A percentile compares a stretch with the other conserved stretches of the same genome.
phyloP scores from a whole-genome alignment of 1,140 invertebrate genomes.

The Stenopsyche tienmushanensis region DNA sequence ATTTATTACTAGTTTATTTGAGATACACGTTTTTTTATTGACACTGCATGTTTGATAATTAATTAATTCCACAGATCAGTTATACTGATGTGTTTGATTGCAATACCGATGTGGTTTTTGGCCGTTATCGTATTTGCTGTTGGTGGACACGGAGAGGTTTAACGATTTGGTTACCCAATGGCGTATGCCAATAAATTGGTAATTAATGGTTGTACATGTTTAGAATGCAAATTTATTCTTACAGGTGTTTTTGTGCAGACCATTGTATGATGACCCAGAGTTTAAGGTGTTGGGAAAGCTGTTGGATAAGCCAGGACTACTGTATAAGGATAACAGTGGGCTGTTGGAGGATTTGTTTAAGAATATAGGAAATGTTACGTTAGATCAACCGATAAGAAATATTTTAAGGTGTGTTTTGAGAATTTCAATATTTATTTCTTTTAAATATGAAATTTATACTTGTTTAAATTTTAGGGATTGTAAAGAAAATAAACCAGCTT shows the following conservation, averaged over 20 bases:
- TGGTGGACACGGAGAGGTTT: constrained; percentile 55
- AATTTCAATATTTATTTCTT: not conserved
- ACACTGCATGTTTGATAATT: too few relatives aligned
- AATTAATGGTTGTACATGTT: not conserved
- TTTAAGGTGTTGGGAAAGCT: constrained; percentile 60
- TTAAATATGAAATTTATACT: not conserved
- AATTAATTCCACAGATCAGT: constrained; percentile 49
- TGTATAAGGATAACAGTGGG: constrained; percentile 56
- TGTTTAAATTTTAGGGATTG: constrained; percentile 60
- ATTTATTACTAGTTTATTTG: too few relatives aligned
- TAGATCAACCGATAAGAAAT: constrained; percentile 52
- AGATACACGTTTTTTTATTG: too few relatives aligned
- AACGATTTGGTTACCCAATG: too few relatives aligned
- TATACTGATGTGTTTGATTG: constrained; percentile 50
- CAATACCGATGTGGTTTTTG: constrained; percentile 52
- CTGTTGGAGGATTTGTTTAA: constrained; percentile 60
- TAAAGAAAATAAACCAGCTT: constrained; percentile 66
- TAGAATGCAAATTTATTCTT: constrained; percentile 3
- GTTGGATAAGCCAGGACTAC: constrained; percentile 61
- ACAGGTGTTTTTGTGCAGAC: constrained; percentile 62
- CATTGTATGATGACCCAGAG: constrained; percentile 60
- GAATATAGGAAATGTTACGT: constrained; percentile 51
- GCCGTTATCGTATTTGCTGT: constrained; percentile 53
- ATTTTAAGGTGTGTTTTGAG: constrained; percentile 48
- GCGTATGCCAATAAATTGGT: not conserved